Base-by-base conservation (phyloP, 1,140 invertebrate genomes). In the Phortica variegata region DNA sequence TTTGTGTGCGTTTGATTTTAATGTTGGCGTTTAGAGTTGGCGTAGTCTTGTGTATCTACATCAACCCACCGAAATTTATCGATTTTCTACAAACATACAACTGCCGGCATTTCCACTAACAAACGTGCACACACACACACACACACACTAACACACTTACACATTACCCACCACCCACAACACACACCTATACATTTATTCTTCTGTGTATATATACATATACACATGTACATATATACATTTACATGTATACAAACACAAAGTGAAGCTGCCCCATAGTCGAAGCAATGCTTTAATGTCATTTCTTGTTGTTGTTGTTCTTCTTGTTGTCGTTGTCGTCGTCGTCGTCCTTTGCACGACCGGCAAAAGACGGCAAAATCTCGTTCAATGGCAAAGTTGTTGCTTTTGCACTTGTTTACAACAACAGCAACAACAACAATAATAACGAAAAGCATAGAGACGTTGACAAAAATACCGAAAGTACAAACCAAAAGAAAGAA, bases 401-500 rank as follows among this genome's bases (percentile, higher is more conserved):
- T n/a, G n/a, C n/a, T n/a, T n/a, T 52, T 52, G 41, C 47, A 56
- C 47, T 55, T 43, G 40, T 49, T 41, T 43, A 40, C 49, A 26
- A 42, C 13, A 19, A 42, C 3, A 51, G 21, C 36, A 54, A 50
- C 15, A 49, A 53, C 34, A 49, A n/a, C n/a, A n/a, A n/a, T n/a
- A n/a, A n/a, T n/a, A 33, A 46, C 29, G 32, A 32, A 49, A 51
- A 51, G 34, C 49, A 37, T n/a, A 47, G 47, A 54, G 43, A 52
- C 47, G 52, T 54, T 51, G 52, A 42, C 32, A 54, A 54, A 50
- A 54, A 42, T 54, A 49, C 43, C 50, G 52, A 54, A 51, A 54
- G n/a, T n/a, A n/a, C n/a, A n/a, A n/a, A n/a, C n/a, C n/a, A n/a
- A n/a, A n/a, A n/a, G n/a, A n/a, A n/a, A n/a, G n/a, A n/a, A n/a